Percentiles rank a stretch among this genome's conserved stretches.
These are phyloP conservation scores for Umimayanthus kanabou DNA, from an alignment of 92 coral and sea anemone genomes.

Conservation along the genomic window DNA sequence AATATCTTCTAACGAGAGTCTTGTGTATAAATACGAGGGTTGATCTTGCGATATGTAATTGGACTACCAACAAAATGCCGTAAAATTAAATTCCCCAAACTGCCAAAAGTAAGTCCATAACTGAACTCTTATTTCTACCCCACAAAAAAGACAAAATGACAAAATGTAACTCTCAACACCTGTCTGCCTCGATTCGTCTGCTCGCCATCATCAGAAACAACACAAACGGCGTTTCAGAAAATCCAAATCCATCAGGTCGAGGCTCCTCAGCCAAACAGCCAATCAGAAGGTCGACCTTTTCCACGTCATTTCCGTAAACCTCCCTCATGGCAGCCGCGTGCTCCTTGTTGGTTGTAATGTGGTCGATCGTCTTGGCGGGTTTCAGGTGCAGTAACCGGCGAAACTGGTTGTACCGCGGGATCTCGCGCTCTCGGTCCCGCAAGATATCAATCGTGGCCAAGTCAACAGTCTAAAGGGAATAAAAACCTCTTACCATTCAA, in stretches of 20 bases:
- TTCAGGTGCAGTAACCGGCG: conserved; percentile 63
- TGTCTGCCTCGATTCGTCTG: conserved; percentile 75
- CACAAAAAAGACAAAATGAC: too few relatives aligned
- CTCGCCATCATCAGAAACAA: conserved; percentile 82
- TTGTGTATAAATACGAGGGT: too few relatives aligned
- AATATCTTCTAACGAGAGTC: too few relatives aligned
- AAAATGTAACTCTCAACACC: conserved; percentile 30
- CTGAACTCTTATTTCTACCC: background rate
- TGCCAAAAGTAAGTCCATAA: too few relatives aligned
- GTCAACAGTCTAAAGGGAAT: conserved; percentile 57
- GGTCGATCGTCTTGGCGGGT: conserved; percentile 73
- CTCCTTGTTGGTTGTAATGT: conserved; percentile 65
- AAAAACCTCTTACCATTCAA: background rate
- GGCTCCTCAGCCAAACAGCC: conserved; percentile 88
- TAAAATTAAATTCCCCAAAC: too few relatives aligned
- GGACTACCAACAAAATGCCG: too few relatives aligned
- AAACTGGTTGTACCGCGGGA: conserved; percentile 81
- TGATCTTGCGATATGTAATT: too few relatives aligned
- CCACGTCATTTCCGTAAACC: conserved; percentile 70
- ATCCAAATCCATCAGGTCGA: conserved; percentile 81
- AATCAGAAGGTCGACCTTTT: conserved; percentile 78
- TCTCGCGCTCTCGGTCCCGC: conserved; percentile 84
- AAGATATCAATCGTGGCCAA: conserved; percentile 79
- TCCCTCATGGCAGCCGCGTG: conserved; percentile 70
- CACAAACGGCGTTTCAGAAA: conserved; percentile 80